Base-by-base conservation (phyloP, 2,113 vertebrate species). In the Dasypus novemcinctus region DNA sequence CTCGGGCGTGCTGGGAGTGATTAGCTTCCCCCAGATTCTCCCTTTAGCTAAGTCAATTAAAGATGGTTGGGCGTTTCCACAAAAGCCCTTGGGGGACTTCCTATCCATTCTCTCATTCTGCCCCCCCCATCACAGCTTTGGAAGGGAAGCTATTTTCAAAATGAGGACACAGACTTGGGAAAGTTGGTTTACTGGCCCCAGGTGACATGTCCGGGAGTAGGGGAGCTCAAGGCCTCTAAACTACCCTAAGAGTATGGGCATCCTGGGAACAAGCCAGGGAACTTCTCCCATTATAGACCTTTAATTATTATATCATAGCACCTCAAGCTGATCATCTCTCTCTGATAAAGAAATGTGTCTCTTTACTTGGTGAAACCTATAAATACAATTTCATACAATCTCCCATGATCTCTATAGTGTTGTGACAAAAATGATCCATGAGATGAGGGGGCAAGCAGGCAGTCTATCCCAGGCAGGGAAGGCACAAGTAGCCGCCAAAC, bases 91-190 rank as follows among this genome's bases (percentile, higher is more conserved):
- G 13, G 0, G 23, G 68, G 46, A 33, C 52, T 96, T 95, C 85
- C 57, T 63, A 91, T 38, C 20, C 36, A 20, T 95, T 61, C 61
- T 95, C 94, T 81, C 84, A 43, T 83, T 90, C 94, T 93, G 57
- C 36, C 66, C 41, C 36, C 66, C 41, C 78, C 38, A 46, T 4
- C 7, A 41, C 25, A 71, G 43, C 29, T 68, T 54, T 88, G 49
- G 81, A 71, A 92, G 63, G 68, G 23, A 97, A 92, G 17, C 80
- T 61, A 71, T 95, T 97, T 95, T 74, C 87, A 95, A 64, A 38
- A 71, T 63, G 81, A 96, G 78, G 63, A 93, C 91, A 97, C 33
- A 83, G 87, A 75, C 71, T 74, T 23, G 64, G 84, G 20, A 83
- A 86, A 86, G 64, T 80, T 82, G 21, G 83, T 41, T 86, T 61